Conservation (phyloP, 1,140 invertebrate species). For the Phocides pigmalion region DNA sequence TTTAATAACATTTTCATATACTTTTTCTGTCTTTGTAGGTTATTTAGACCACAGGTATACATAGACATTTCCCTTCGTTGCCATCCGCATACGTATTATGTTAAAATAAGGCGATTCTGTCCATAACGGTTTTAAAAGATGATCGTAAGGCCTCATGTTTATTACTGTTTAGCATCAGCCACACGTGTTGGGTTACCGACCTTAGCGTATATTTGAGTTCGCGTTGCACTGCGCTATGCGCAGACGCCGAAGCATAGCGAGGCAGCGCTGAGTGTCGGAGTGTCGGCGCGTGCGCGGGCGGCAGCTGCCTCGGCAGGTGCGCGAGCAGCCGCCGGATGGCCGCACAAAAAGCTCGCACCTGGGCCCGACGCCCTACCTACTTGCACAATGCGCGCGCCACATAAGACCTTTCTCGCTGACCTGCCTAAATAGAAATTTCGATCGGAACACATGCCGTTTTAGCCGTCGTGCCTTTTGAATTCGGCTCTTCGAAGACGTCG, state of each 20-base stretch:
- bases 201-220: neutral
- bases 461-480: conserved; percentile 24
- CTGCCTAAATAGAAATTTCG: conserved; percentile 53
- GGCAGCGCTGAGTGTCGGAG: neutral
- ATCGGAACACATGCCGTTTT: conserved; percentile 53
- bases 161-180: no score
- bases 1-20: no score
- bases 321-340: conserved; percentile 76
- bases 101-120: no score
- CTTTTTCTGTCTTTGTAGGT: no score
- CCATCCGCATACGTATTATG: no score
- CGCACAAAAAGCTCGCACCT: conserved; percentile 77
- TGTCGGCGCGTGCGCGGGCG: conserved; percentile 57
- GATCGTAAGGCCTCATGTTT: no score
- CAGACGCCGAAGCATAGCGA: neutral
- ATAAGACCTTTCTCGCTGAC: conserved; percentile 45
- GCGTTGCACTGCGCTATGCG: neutral
- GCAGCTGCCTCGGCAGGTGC: conserved; percentile 71
- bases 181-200: neutral
- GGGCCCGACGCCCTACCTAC: conserved; percentile 54
- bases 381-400: conserved; percentile 65
- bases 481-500: conserved; percentile 6
- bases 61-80: no score
- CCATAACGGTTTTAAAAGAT: no score
- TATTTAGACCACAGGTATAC: no score